Percentiles rank a stretch among this genome's conserved stretches.
These are phyloP conservation scores for Apamea anceps DNA, from an alignment of 2,888 invertebrate genomes.

Conservation along the genomic window DNA sequence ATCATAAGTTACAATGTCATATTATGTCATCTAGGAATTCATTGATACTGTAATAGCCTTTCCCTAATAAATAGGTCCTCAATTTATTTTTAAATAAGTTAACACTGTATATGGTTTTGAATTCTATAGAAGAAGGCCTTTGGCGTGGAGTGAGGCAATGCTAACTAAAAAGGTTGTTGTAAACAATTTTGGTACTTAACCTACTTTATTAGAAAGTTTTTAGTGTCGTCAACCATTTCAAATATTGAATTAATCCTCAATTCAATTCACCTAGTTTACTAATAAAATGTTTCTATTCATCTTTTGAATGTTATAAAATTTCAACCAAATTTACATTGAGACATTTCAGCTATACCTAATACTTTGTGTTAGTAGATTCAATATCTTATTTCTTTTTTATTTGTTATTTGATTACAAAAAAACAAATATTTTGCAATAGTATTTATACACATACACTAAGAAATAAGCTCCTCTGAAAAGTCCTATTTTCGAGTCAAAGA, in stretches of 20 bases:
- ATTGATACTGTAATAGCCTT: no score
- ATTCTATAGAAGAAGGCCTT: not conserved
- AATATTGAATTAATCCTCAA: not conserved
- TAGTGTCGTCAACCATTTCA: no score
- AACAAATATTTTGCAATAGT: conserved; percentile 5
- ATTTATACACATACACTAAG: no score
- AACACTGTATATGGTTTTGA: no score
- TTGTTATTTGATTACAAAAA: not conserved
- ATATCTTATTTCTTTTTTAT: not conserved
- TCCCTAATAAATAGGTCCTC: no score
- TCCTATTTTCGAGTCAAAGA: not conserved
- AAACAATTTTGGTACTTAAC: not conserved
- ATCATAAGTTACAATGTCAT: no score
- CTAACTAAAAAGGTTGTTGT: not conserved
- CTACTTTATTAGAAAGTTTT: not conserved
- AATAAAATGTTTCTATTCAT: no score
- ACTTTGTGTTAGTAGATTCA: not conserved
- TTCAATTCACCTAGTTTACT: not conserved
- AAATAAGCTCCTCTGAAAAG: not conserved
- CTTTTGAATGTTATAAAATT: not conserved
- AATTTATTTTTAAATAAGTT: no score
- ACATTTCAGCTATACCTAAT: not conserved
- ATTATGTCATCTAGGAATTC: no score
- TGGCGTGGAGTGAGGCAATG: not conserved
- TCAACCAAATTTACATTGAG: not conserved